These are phyloP conservation scores for Halichondria panicea DNA, from an alignment of 37 sponge, comb jelly and placozoan genomes.

Conservation along the genomic window DNA sequence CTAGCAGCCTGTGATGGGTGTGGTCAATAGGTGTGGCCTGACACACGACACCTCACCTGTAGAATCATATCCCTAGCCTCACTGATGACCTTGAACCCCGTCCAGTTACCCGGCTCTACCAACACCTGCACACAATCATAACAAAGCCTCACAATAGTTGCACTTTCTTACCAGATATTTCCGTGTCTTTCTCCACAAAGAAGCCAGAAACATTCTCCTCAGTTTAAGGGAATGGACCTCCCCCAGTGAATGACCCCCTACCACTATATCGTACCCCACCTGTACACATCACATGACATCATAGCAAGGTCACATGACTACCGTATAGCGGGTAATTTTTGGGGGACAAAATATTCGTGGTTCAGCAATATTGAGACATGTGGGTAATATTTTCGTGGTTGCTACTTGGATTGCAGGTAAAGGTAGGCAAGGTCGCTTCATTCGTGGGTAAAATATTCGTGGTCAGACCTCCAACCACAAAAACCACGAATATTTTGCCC, in stretches of 20 bases:
- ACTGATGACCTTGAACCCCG: constrained; percentile 61
- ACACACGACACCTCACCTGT: constrained; percentile 17
- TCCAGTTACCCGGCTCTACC: constrained; percentile 62
- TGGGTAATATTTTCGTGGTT: too few species aligned
- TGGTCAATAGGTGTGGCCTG: not conserved
- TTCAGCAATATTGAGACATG: too few species aligned
- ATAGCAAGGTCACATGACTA: constrained; percentile 4
- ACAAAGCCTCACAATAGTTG: not conserved
- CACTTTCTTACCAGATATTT: constrained; percentile 62
- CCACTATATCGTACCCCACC: constrained; percentile 83
- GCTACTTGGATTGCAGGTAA: too few species aligned
- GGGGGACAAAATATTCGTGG: too few species aligned
- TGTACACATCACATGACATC: constrained; percentile 4
- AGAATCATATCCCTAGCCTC: constrained; percentile 73
- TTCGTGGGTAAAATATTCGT: too few species aligned
- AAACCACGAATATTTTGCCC: too few species aligned
- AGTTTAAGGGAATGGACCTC: constrained; percentile 67
- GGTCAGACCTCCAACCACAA: too few species aligned
- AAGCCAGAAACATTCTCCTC: constrained; percentile 32
- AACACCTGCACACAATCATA: constrained; percentile 42
- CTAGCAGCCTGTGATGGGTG: constrained; percentile 8
- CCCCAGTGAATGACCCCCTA: constrained; percentile 70
- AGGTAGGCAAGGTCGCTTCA: too few species aligned
- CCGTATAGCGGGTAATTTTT: too few species aligned
- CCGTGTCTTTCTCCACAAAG: constrained; percentile 87